Evolutionary conservation across 2,888 invertebrate genomes (phyloP), one percentile per base, ranked within the genome.

Genomic region (Cataglyphis albicans): DNA sequence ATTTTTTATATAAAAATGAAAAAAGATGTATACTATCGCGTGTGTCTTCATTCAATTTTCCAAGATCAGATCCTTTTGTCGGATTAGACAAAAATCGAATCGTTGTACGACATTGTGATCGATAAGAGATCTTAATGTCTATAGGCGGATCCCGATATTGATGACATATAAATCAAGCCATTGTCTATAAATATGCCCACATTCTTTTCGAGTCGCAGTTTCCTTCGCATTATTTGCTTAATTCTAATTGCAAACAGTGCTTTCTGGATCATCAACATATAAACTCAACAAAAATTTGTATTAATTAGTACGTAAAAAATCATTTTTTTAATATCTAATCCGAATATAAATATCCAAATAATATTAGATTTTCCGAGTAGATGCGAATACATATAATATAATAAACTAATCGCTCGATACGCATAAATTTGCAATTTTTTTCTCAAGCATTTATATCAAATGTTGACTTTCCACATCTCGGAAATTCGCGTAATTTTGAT

Each of bases 101-200:
- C 44, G 6, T 68, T 35, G 48, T 5, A 29, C 29, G 78, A 87
- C 85, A 85, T 76, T 52, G 15, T 21, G 15, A 21, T 9, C n/a
- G 86, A 86, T 88, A 84, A 88, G 65, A 55, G 64, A 84, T 82
- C 44, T 55, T 32, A 15, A 52, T 59, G 52, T 32, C 55, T 57
- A 59, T 25, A 25, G 74, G 18, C 72, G 74, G 0, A 61, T 68
- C 38, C 21, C 15, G 85, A 87, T 84, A 86, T 35, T 48, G 35
- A 9, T 7, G 10, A 52, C 44, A 52, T 85, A 87, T 83, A 87
- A 76, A 82, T 5, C 18, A 44, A 52, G n/a, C n/a, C 48, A 52
- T n/a, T n/a, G n/a, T n/a, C 48, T n/a, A 52, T 52, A 52, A n/a
- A 52, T 52, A 52, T n/a, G 7, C n/a, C n/a, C 7, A 48, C 18